Percentiles rank a stretch among this genome's conserved stretches.
Conservation (phyloP, 1,140 invertebrate species). For the Anadara kagoshimensis region DNA sequence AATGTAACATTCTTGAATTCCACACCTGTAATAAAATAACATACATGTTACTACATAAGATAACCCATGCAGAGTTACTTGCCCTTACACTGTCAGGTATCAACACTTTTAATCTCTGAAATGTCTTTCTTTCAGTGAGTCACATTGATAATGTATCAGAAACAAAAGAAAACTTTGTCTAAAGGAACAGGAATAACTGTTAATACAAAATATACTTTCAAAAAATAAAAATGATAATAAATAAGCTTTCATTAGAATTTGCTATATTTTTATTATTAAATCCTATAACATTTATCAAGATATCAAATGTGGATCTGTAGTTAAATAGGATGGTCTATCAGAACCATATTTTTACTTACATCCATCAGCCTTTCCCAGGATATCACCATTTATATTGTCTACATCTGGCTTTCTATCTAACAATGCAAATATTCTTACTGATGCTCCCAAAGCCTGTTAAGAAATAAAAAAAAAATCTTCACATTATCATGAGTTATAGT, state of each 20-base stretch:
- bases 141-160: background rate
- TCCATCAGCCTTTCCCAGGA: slow-evolving; percentile 44
- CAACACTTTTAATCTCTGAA: background rate
- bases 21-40: slow-evolving; percentile 56
- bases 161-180: too few species aligned
- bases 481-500: background rate
- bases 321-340: too few species aligned
- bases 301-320: too few species aligned
- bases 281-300: too few species aligned
- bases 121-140: background rate
- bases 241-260: too few species aligned
- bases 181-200: too few species aligned
- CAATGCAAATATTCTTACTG: slow-evolving; percentile 69
- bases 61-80: background rate
- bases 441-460: slow-evolving; percentile 70
- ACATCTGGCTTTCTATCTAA: slow-evolving; percentile 64
- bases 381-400: slow-evolving; percentile 50
- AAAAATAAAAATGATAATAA: too few species aligned
- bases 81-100: background rate
- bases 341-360: slow-evolving; percentile 38
- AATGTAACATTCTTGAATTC: slow-evolving; percentile 72
- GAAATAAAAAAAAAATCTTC: too few species aligned
- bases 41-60: background rate
- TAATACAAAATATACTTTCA: too few species aligned
- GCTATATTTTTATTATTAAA: too few species aligned